Conservation (phyloP, 2,888 invertebrate species). For the Ctena decussata region DNA sequence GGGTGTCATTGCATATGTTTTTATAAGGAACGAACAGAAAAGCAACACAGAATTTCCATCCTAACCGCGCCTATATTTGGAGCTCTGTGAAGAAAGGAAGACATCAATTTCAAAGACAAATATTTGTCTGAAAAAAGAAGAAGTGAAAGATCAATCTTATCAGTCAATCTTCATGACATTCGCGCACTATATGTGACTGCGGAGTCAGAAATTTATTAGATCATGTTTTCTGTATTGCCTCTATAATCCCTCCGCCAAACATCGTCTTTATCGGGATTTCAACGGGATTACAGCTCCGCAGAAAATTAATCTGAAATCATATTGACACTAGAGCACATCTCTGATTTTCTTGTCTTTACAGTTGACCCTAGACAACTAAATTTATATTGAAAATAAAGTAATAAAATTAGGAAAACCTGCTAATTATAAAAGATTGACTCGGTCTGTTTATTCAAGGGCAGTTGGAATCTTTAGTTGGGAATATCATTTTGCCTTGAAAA, state of each 20-base stretch:
- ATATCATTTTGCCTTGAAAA: too few species aligned
- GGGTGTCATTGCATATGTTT: too few species aligned
- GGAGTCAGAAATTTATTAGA: slow-evolving; percentile 11
- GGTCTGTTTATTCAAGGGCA: neutral
- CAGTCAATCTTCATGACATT: slow-evolving; percentile 1
- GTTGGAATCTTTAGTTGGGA: neutral
- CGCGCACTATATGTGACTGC: neutral
- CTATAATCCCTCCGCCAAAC: slow-evolving; percentile 43
- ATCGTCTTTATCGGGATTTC: slow-evolving; percentile 51
- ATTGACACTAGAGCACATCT: slow-evolving; percentile 46
- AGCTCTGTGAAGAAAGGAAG: neutral
- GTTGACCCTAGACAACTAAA: slow-evolving; percentile 31
- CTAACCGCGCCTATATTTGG: too few species aligned
- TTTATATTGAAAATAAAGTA: slow-evolving; percentile 31
- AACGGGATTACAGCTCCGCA: slow-evolving; percentile 49
- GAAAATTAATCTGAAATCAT: slow-evolving; percentile 64
- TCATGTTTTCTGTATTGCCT: neutral
- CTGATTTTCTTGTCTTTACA: slow-evolving; percentile 43
- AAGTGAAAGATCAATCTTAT: slow-evolving; percentile 9
- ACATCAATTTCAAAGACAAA: slow-evolving; percentile 12
- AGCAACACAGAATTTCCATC: too few species aligned
- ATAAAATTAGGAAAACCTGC: slow-evolving; percentile 13
- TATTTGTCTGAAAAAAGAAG: slow-evolving; percentile 1
- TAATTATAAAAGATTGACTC: slow-evolving; percentile 24
- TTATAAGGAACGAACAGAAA: too few species aligned